Evolutionary conservation across 2,888 invertebrate species (phyloP).

Genomic region (Alentia gelatinosa): DNA sequence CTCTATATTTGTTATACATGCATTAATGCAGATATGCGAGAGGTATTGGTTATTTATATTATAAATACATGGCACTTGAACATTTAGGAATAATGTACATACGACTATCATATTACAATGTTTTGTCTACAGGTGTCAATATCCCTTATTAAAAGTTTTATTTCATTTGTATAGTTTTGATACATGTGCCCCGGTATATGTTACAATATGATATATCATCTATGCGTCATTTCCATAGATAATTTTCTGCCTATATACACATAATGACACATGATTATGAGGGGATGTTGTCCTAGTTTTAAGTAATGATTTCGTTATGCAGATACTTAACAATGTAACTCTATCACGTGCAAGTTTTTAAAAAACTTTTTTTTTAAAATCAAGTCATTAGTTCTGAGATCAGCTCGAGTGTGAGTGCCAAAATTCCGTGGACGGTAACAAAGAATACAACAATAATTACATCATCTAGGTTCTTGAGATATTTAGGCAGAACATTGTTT

Average conservation of each 20-base stretch:
- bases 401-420: neutral
- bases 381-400: neutral
- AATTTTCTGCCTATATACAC: neutral
- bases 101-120: too few species aligned
- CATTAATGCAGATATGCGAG: neutral
- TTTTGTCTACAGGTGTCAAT: too few species aligned
- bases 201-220: too few species aligned
- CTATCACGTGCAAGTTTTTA: neutral
- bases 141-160: too few species aligned
- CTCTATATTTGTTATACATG: neutral
- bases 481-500: neutral
- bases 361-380: neutral
- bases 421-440: too few species aligned
- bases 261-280: too few species aligned
- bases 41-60: neutral
- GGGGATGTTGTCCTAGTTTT: neutral
- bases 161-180: too few species aligned
- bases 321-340: neutral
- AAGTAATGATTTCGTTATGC: neutral
- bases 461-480: neutral
- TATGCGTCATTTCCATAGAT: neutral
- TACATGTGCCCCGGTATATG: too few species aligned
- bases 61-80: too few species aligned
- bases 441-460: neutral
- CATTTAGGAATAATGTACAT: too few species aligned